Base-by-base conservation (phyloP, 1,140 invertebrate species). In the Papilio polytes region DNA sequence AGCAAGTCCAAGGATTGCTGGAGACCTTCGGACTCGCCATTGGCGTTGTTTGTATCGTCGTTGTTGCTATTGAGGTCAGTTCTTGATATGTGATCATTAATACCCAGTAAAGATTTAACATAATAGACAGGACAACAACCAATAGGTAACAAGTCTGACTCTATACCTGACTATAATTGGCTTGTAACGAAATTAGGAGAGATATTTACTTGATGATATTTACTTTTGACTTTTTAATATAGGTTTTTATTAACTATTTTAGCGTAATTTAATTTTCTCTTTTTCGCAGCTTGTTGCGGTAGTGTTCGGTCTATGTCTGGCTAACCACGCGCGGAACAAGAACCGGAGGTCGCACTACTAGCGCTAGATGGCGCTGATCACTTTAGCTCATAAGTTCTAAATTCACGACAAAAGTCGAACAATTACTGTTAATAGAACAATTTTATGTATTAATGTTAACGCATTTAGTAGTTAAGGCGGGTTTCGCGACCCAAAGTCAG, bases 311-410 rank as follows among this genome's bases (percentile, higher is more conserved):
- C 83, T 94, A 73, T 94, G 92, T 78, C 86, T 94, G 46, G 92
- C 93, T 1, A 94, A 93, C 85, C 90, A 92, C 86, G 90, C 85
- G 12, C 87, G 91, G 44, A 93, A 94, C 87, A 92, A 91, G 80
- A 82, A 84, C 85, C 86, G 91, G 76, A 86, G 93, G 31, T 53
- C 86, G 3, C 85, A 84, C 70, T 94, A 94, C 85, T 94, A 88
- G 86, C 9, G 13, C 41, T 44, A 59, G 20, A 9, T 56, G 63
- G 63, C 63, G 26, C 63, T 13, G 12, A 26, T 41, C 51, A 53
- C 22, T 59, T 77, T 59, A 59, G 46, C 22, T 6, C 13, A 63
- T 63, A 66, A 31, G 26, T 31, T 63, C 26, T 66, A 66, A 66
- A 66, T 63, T 12, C 63, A 66, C 20, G 18, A 22, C 56, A 59